Conservation (phyloP, 2,113 vertebrate species). For the Gnathonemus echidnorhynchus region DNA sequence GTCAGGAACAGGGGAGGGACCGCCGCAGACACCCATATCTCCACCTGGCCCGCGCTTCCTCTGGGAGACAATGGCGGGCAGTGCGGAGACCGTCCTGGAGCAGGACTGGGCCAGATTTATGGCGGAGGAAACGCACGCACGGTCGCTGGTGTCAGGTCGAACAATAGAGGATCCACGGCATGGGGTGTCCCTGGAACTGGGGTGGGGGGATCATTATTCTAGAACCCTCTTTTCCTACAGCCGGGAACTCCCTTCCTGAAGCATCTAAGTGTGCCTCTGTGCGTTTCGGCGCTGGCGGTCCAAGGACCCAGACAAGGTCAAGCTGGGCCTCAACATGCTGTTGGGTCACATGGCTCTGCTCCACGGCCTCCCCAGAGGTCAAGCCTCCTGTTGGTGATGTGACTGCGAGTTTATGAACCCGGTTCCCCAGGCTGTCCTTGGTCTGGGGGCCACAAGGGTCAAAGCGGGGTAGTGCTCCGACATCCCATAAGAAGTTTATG, state of each 20-base stretch:
- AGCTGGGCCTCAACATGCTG: constrained; percentile 63
- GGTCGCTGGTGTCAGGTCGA: constrained; percentile 52
- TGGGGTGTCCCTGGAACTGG: constrained; percentile 43
- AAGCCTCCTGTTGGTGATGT: background rate
- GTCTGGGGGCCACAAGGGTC: background rate
- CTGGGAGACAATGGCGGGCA: constrained; percentile 53
- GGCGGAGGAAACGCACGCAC: constrained; percentile 66
- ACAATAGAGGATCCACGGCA: constrained; percentile 74
- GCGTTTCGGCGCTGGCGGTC: constrained; percentile 62
- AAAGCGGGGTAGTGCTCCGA: background rate
- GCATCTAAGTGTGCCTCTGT: constrained; percentile 27
- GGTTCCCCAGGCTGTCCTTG: background rate
- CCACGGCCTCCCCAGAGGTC: constrained; percentile 45
- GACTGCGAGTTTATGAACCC: background rate
- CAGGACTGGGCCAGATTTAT: constrained; percentile 68
- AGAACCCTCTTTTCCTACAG: constrained; percentile 60
- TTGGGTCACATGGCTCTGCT: constrained; percentile 58
- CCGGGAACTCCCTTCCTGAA: constrained; percentile 77
- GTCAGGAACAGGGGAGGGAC: background rate
- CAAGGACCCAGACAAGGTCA: constrained; percentile 47
- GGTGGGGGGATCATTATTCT: constrained; percentile 44
- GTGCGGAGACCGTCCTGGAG: constrained; percentile 44
- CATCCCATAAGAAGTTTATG: background rate
- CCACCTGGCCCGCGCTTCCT: constrained; percentile 40
- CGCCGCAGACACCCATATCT: background rate